Evolutionary conservation across 2,888 invertebrate species (phyloP).

Genomic region (Eucriotettix oculatus): DNA sequence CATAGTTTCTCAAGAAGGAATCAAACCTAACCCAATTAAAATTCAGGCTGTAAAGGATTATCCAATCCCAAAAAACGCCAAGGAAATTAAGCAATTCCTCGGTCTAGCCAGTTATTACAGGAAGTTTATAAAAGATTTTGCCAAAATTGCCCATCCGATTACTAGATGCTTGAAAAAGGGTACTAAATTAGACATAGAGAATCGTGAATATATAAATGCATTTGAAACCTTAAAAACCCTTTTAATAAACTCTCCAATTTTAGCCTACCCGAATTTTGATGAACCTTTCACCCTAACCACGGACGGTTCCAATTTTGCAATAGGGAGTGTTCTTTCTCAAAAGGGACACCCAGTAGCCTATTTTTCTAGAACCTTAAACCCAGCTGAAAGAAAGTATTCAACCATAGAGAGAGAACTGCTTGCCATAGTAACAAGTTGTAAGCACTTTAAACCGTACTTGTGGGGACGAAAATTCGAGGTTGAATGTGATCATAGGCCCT

Average conservation of each 20-base stretch:
- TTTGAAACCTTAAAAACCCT: background rate
- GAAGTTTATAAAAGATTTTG: background rate
- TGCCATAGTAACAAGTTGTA: too few species aligned
- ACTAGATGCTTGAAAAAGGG: background rate
- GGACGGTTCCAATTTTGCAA: background rate
- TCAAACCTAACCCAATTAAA: too few species aligned
- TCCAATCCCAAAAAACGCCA: too few species aligned
- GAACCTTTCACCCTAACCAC: background rate
- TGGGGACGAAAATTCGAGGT: too few species aligned
- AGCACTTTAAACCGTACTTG: too few species aligned
- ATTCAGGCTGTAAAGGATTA: too few species aligned
- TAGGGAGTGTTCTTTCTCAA: background rate
- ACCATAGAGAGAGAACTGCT: too few species aligned
- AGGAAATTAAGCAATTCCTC: too few species aligned
- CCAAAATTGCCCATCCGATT: too few species aligned
- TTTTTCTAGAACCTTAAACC: too few species aligned
- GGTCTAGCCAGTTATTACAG: background rate
- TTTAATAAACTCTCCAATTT: background rate
- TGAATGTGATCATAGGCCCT: background rate
- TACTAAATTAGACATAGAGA: background rate
- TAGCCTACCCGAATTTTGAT: background rate
- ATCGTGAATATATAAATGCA: background rate
- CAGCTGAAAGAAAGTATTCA: too few species aligned
- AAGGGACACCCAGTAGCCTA: background rate
- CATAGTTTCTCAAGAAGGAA: too few species aligned